A percentile compares a stretch with the other conserved stretches of the same genome.
Evolutionary conservation across 2,113 vertebrate genomes (phyloP).

Genomic region (Picathartes gymnocephalus): DNA sequence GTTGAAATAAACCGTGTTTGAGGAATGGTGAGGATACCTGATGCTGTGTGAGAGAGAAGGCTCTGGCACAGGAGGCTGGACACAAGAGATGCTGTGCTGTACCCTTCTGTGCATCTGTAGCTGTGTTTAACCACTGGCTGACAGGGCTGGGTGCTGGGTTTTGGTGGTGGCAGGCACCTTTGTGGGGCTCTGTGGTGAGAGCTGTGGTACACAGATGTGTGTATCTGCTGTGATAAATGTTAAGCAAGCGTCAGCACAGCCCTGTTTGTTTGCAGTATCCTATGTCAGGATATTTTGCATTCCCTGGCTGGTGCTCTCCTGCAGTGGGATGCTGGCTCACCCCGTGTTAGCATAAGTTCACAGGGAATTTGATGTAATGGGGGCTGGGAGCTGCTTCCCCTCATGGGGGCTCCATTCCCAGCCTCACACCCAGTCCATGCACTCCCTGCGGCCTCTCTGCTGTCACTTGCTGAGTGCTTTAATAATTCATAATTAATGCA

Average conservation of each 20-base stretch:
- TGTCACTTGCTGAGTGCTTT: neutral
- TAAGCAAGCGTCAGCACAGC: neutral
- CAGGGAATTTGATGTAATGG: neutral
- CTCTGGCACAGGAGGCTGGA: neutral
- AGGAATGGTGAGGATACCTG: neutral
- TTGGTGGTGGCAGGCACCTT: neutral
- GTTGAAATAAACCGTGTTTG: constrained; percentile 1
- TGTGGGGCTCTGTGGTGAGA: neutral
- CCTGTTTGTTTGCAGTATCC: neutral
- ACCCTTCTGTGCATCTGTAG: neutral
- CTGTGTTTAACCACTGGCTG: neutral
- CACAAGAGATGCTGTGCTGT: rapidly evolving
- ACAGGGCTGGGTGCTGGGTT: neutral
- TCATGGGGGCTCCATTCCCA: neutral
- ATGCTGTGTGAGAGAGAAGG: neutral
- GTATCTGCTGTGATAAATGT: neutral
- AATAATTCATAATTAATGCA: constrained; percentile 19
- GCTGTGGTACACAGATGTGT: neutral
- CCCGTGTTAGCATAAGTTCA: neutral
- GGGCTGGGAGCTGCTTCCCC: neutral
- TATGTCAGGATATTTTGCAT: neutral
- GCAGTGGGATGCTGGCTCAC: neutral
- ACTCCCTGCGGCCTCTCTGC: neutral
- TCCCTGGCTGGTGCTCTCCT: neutral
- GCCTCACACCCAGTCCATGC: neutral